Base-by-base conservation (phyloP, 2,113 vertebrate genomes). In the Callospermophilus lateralis region DNA sequence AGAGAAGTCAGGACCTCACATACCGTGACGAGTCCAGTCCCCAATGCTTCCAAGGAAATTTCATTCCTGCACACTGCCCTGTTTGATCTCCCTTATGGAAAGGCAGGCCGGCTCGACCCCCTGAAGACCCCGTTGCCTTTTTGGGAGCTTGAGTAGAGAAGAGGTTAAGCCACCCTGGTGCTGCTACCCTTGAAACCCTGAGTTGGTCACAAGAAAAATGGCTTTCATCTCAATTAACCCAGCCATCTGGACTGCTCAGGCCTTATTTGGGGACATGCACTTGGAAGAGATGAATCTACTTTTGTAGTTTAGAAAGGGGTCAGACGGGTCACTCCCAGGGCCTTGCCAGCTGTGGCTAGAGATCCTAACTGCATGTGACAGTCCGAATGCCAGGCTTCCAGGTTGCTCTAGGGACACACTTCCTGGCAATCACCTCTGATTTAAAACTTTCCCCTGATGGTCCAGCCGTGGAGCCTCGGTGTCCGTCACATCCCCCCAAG, bases 201-300 rank as follows among this genome's bases (percentile, higher is more conserved):
- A 87, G 63, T 85, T 65, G 81, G 65, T 86, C 68, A n/a, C 42
- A 90, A 92, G 87, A 51, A 90, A 96, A 95, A 61, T 72, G 84
- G 80, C 95, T 96, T 97, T 96, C 94, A 74, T 97, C 95, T 94
- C 73, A 78, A 87, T 83, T 81, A 53, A 70, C 73, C 26, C 12
- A 61, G 86, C 81, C 97, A 94, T 93, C 94, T 96, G 94, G 88
- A 30, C 17, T 24, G 73, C 63, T 53, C 28, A 1, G 55, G n/a
- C 13, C 22, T 12, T 77, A 91, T 51, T 51, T 65, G 89, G 74
- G 79, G 72, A 73, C 74, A 9, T 3, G 4, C 53, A 90, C 96
- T 97, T 97, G 90, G 86, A 97, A 97, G 90, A 96, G 90, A 94
- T 95, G 92, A 95, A 88, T 91, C 95, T 88, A 53, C 94, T 84